Conservation (phyloP, 1,140 invertebrate species). For the Nymphalis io region DNA sequence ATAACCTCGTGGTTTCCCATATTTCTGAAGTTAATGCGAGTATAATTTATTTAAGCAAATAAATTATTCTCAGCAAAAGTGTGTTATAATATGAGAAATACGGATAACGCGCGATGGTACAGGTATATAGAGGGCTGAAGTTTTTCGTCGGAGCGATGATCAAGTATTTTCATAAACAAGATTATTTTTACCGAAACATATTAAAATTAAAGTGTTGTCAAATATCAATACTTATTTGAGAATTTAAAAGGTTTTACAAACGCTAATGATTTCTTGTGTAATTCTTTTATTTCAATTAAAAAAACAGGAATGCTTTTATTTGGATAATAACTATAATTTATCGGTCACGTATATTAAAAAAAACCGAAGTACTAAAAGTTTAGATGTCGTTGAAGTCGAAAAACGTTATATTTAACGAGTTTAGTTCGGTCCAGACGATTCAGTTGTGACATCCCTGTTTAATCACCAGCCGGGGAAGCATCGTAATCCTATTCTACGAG, state of each 20-base stretch:
- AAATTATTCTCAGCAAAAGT: slow-evolving; percentile 40
- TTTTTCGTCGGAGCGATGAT: slow-evolving; percentile 8
- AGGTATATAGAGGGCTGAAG: slow-evolving; percentile 24
- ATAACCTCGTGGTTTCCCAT: slow-evolving; percentile 22
- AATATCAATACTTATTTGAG: no score
- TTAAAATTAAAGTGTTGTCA: no score
- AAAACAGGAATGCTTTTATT: no score
- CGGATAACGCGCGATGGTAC: slow-evolving; percentile 7
- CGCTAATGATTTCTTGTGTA: no score
- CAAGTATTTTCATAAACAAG: slow-evolving; percentile 18
- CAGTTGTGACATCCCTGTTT: slow-evolving; percentile 21
- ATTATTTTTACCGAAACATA: slow-evolving; percentile 4
- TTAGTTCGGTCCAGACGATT: slow-evolving; percentile 18
- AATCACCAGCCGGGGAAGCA: slow-evolving; percentile 32
- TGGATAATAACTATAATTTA: neutral
- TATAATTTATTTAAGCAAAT: slow-evolving; percentile 44
- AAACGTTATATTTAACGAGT: slow-evolving; percentile 16
- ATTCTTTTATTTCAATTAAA: no score
- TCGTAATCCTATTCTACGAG: slow-evolving; percentile 48
- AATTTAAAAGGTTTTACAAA: no score
- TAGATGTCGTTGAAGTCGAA: neutral
- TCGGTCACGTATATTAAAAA: neutral
- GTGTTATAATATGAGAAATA: slow-evolving; percentile 26
- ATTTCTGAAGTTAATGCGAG: slow-evolving; percentile 33
- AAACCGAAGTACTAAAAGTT: neutral